Conservation (phyloP, 2,888 invertebrate genomes). For the Melikaiella ostensackeni region DNA sequence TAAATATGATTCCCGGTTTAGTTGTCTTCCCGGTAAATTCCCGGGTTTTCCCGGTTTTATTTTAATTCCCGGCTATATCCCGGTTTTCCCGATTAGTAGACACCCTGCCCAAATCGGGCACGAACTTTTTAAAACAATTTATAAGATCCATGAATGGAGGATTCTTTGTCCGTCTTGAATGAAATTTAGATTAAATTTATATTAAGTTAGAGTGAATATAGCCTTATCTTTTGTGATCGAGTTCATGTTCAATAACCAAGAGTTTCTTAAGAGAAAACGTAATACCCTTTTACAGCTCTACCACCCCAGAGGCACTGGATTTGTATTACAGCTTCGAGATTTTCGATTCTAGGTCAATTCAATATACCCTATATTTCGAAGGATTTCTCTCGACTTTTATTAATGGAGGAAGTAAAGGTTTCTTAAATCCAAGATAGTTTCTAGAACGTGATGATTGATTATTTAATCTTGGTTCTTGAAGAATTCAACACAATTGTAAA, state of each 20-base stretch:
- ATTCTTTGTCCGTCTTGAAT: too few relatives aligned
- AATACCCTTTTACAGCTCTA: slow-evolving; percentile 11
- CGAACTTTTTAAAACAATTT: too few relatives aligned
- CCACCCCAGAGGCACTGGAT: neutral
- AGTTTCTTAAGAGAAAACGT: neutral
- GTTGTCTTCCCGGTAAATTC: too few relatives aligned
- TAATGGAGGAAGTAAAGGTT: slow-evolving; percentile 12
- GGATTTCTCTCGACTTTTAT: neutral
- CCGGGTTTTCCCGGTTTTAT: too few relatives aligned
- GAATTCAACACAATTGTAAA: neutral
- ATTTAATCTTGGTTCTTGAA: neutral
- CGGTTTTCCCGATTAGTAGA: too few relatives aligned
- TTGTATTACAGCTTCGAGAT: neutral
- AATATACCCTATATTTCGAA: slow-evolving; percentile 1
- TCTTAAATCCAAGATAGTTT: neutral
- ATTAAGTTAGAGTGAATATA: neutral
- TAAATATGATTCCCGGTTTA: too few relatives aligned
- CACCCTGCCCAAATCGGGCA: too few relatives aligned
- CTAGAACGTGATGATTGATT: neutral
- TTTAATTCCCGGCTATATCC: too few relatives aligned
- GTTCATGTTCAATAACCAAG: neutral
- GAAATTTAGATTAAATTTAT: neutral
- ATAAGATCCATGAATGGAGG: too few relatives aligned
- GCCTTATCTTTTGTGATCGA: neutral
- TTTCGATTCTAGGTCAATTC: slow-evolving; percentile 2